A percentile compares a stretch with the other conserved stretches of the same genome.
Evolutionary conservation across 1,140 invertebrate genomes (phyloP).

Genomic region (Stegodyphus mimosarum): DNA sequence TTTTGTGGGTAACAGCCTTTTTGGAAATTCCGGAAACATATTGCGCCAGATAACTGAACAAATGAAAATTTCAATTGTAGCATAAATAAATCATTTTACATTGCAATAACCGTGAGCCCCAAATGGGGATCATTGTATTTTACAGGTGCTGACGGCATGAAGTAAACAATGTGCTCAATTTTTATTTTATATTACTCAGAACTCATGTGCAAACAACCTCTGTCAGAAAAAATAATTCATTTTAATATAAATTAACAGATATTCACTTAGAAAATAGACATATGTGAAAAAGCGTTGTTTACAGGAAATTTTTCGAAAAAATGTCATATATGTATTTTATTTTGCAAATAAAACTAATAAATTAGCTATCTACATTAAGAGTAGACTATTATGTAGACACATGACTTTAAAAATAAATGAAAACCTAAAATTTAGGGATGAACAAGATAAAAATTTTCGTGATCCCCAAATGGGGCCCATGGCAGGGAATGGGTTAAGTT

Average conservation of each 20-base stretch:
- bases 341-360: constrained; percentile 20
- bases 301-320: constrained; percentile 38
- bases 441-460: constrained; percentile 40
- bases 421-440: constrained; percentile 40
- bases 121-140: constrained; percentile 40
- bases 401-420: constrained; percentile 27
- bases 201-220: constrained; percentile 39
- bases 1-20: constrained; percentile 39
- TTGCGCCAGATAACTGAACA: constrained; percentile 37
- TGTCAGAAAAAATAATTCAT: constrained; percentile 40
- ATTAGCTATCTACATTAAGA: constrained; percentile 17
- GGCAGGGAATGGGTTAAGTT: constrained; percentile 33
- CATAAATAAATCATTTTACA: constrained; percentile 41
- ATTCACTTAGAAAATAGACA: constrained; percentile 38
- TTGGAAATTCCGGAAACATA: constrained; percentile 36
- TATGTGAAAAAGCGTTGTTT: constrained; percentile 38
- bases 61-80: constrained; percentile 35
- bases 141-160: constrained; percentile 34
- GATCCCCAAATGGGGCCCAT: constrained; percentile 37
- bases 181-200: constrained; percentile 41
- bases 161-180: constrained; percentile 40
- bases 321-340: constrained; percentile 27
- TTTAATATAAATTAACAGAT: constrained; percentile 40
- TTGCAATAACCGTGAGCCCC: constrained; percentile 34
- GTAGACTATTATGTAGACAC: constrained; percentile 11